phyloP scores from a whole-genome alignment of 2,888 invertebrate species.

The Ctenicera cuprea region DNA sequence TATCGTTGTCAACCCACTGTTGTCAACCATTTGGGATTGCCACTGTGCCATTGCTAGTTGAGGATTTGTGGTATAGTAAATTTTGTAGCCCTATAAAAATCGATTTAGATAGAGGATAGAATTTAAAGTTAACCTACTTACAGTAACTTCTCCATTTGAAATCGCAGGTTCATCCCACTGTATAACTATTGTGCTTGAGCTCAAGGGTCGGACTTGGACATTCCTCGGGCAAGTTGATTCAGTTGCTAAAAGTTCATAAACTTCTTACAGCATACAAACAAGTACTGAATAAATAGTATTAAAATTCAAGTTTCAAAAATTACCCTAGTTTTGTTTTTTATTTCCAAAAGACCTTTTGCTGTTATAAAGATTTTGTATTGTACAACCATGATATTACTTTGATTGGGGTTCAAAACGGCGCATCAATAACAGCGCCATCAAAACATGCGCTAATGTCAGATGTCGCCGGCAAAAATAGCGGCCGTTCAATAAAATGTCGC shows the following conservation, averaged over 20 bases:
- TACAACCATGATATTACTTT: too few species aligned
- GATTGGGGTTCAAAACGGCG: too few species aligned
- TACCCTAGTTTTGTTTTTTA: too few species aligned
- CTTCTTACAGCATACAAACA: background rate
- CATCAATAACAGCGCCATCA: too few species aligned
- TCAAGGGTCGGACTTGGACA: constrained; percentile 94
- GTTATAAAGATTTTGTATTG: too few species aligned
- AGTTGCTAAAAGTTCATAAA: constrained; percentile 82
- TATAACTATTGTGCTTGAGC: constrained; percentile 96
- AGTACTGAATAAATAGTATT: too few species aligned
- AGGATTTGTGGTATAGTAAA: constrained; percentile 95
- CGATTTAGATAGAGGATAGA: background rate
- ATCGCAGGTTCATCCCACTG: constrained; percentile 99
- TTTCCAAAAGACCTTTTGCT: too few species aligned
- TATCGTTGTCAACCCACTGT: constrained; percentile 93
- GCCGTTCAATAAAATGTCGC: too few species aligned
- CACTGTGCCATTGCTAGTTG: constrained; percentile 91
- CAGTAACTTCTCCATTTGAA: constrained; percentile 97
- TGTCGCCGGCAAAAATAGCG: too few species aligned
- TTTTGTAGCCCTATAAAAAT: constrained; percentile 91
- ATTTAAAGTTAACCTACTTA: constrained; percentile 73
- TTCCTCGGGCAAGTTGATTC: constrained; percentile 96
- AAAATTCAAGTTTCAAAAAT: too few species aligned
- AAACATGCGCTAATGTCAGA: too few species aligned
- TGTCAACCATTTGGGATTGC: constrained; percentile 96